phyloP scores from a whole-genome alignment of 2,888 invertebrate species.

The Watsonalla cultraria region DNA sequence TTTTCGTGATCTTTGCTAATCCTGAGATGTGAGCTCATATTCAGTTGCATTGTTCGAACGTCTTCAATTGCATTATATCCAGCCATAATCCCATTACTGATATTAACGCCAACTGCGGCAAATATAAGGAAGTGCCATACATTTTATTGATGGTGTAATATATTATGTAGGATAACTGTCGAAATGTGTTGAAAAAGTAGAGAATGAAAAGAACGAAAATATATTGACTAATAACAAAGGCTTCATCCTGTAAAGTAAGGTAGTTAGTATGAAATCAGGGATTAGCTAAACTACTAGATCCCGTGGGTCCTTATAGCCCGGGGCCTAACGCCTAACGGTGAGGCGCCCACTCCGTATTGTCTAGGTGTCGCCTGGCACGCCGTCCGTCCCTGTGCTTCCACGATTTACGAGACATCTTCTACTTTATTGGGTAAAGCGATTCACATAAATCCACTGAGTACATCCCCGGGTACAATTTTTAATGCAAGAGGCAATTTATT shows the following conservation, averaged over 20 bases:
- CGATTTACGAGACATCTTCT: constrained; percentile 71
- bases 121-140: background rate
- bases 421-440: constrained; percentile 70
- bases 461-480: constrained; percentile 51
- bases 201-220: background rate
- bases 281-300: constrained; percentile 22
- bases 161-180: background rate
- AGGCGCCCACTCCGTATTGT: constrained; percentile 55
- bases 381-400: constrained; percentile 53
- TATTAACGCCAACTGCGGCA: background rate
- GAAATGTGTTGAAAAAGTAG: background rate
- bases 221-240: background rate
- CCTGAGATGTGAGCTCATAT: background rate
- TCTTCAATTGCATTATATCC: too few relatives aligned
- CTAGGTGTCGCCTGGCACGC: constrained; percentile 60
- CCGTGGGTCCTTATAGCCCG: constrained; percentile 26
- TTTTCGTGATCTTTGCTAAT: background rate
- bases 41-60: too few relatives aligned
- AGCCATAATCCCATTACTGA: background rate
- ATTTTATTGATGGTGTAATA: too few relatives aligned
- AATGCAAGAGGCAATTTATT: constrained; percentile 38
- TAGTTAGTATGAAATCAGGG: constrained; percentile 1
- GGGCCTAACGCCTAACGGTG: constrained; percentile 54
- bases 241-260: background rate
- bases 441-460: constrained; percentile 67